Evolutionary conservation across 2,888 invertebrate genomes (phyloP).

Genomic region (Nymphalis c-album): DNA sequence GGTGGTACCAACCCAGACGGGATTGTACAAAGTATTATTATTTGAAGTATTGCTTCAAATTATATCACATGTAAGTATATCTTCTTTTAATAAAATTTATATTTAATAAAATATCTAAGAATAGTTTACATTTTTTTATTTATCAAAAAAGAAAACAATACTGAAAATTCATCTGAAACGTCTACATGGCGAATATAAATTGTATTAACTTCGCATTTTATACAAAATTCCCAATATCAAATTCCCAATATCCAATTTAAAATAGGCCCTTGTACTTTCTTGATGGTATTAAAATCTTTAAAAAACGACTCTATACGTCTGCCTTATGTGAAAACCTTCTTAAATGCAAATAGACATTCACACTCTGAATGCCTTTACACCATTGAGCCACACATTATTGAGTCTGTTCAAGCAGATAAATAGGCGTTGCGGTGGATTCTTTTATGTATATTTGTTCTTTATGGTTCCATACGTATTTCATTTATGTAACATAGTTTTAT

Average conservation of each 20-base stretch:
- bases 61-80: too few species aligned
- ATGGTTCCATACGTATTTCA: background rate
- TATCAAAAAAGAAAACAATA: too few species aligned
- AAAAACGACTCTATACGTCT: slow-evolving; percentile 68
- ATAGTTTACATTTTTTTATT: too few species aligned
- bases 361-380: slow-evolving; percentile 71
- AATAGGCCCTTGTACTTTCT: slow-evolving; percentile 39
- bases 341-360: slow-evolving; percentile 79
- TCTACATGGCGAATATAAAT: background rate
- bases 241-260: background rate
- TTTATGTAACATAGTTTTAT: background rate
- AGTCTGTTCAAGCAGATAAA: slow-evolving; percentile 41
- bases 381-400: slow-evolving; percentile 76
- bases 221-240: background rate
- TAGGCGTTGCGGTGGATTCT: slow-evolving; percentile 16
- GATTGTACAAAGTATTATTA: too few species aligned
- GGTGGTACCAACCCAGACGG: too few species aligned
- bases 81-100: too few species aligned
- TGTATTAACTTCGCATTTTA: background rate
- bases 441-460: slow-evolving; percentile 43
- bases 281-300: slow-evolving; percentile 51
- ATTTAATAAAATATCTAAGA: too few species aligned
- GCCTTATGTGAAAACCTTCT: slow-evolving; percentile 71
- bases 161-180: too few species aligned
- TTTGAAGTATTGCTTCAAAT: too few species aligned